These are phyloP conservation scores for Thysanoteuthis rhombus DNA, from an alignment of 2,888 invertebrate species.

Conservation along the genomic window DNA sequence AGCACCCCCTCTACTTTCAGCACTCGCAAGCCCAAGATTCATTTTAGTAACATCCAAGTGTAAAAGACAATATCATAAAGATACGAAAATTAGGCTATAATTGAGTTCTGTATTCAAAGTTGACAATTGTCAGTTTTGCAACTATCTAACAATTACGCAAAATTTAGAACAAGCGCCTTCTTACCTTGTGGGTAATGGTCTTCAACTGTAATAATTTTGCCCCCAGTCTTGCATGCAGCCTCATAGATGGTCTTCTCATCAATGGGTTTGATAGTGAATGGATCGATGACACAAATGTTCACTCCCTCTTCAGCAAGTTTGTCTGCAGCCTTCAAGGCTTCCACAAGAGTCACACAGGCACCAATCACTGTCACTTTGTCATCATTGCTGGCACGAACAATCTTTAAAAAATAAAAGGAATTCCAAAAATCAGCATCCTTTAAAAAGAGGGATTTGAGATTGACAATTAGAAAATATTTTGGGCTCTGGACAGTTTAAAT, in stretches of 20 bases:
- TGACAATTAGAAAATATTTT: no score
- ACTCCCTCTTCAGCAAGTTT: conserved; percentile 76
- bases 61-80: no score
- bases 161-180: neutral
- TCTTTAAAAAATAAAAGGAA: conserved; percentile 65
- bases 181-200: conserved; percentile 93
- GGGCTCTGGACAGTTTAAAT: no score
- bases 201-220: conserved; percentile 89
- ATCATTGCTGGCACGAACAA: conserved; percentile 79
- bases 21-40: no score
- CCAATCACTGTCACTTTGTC: conserved; percentile 91
- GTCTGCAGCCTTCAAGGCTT: conserved; percentile 86
- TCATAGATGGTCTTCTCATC: conserved; percentile 81
- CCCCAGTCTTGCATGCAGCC: conserved; percentile 82
- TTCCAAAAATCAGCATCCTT: neutral
- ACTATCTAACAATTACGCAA: no score
- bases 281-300: conserved; percentile 86
- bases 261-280: conserved; percentile 95
- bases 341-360: conserved; percentile 92
- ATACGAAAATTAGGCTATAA: no score
- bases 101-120: no score
- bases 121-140: no score
- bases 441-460: no score
- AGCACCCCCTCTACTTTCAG: no score
- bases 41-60: no score